A percentile compares a stretch with the other conserved stretches of the same genome.
Conservation (phyloP, 2,888 invertebrate species). For the Piscicola geometra region DNA sequence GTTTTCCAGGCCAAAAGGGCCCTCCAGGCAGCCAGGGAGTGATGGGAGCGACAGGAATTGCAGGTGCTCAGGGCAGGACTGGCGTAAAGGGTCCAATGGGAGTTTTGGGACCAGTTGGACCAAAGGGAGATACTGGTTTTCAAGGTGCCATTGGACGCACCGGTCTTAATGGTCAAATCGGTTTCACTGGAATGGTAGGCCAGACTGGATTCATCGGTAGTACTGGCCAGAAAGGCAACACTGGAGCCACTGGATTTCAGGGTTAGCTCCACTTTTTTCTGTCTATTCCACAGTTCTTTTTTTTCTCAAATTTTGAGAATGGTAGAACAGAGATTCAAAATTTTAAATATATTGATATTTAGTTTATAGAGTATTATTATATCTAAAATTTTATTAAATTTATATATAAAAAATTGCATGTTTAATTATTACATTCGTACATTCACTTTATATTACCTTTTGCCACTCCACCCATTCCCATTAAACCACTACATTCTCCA, state of each 20-base stretch:
- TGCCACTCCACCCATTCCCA: neutral
- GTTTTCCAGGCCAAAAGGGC: slow-evolving; percentile 12
- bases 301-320: too few relatives aligned
- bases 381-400: too few relatives aligned
- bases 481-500: neutral
- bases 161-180: neutral
- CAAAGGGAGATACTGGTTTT: slow-evolving; percentile 30
- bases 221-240: neutral
- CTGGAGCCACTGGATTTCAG: neutral
- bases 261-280: slow-evolving; percentile 2
- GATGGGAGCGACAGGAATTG: slow-evolving; percentile 28
- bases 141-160: slow-evolving; percentile 3
- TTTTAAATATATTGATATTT: too few relatives aligned
- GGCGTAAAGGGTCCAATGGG: slow-evolving; percentile 28
- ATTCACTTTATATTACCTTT: neutral
- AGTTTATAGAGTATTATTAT: too few relatives aligned
- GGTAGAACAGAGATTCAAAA: too few relatives aligned
- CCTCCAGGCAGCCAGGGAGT: neutral
- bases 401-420: too few relatives aligned
- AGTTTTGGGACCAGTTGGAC: slow-evolving; percentile 31
- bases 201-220: slow-evolving; percentile 5
- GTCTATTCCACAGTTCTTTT: neutral
- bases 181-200: slow-evolving; percentile 10
- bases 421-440: neutral
- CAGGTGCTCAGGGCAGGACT: slow-evolving; percentile 42